Conservation (phyloP, 2,113 vertebrate species). For the Siphamia tubifer region DNA sequence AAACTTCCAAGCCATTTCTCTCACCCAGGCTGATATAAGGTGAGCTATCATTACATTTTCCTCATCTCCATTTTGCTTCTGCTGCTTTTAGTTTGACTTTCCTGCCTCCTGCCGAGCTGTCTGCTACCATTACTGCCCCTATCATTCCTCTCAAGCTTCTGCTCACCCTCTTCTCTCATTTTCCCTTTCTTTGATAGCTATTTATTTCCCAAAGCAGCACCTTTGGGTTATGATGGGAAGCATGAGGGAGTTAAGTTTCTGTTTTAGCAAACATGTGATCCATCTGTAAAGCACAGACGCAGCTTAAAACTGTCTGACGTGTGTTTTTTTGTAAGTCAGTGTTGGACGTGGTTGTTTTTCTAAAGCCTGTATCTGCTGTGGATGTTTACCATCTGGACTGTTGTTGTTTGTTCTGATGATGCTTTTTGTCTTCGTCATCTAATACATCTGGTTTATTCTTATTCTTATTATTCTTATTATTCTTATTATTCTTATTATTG, state of each 20-base stretch:
- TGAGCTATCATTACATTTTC: conserved; percentile 47
- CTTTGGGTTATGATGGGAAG: conserved; percentile 27
- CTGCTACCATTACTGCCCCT: conserved; percentile 36
- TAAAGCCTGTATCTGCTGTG: too few relatives aligned
- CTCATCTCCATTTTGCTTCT: conserved; percentile 7
- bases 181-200: conserved; percentile 48
- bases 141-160: conserved; percentile 23
- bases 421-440: too few relatives aligned
- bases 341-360: too few relatives aligned
- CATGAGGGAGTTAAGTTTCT: conserved; percentile 32
- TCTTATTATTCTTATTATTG: too few relatives aligned
- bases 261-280: conserved; percentile 16
- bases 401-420: too few relatives aligned
- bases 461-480: too few relatives aligned
- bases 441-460: too few relatives aligned
- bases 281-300: conserved; percentile 5
- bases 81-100: conserved; percentile 20
- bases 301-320: conserved; percentile 2
- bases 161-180: conserved; percentile 9
- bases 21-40: conserved; percentile 54
- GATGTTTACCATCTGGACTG: too few relatives aligned
- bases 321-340: conserved; percentile 13
- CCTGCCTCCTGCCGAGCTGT: conserved; percentile 39
- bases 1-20: conserved; percentile 66
- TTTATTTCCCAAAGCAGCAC: conserved; percentile 50